Evolutionary conservation across 2,797 vertebrate species (phyloP).

Genomic region (Melanitta fusca): DNA sequence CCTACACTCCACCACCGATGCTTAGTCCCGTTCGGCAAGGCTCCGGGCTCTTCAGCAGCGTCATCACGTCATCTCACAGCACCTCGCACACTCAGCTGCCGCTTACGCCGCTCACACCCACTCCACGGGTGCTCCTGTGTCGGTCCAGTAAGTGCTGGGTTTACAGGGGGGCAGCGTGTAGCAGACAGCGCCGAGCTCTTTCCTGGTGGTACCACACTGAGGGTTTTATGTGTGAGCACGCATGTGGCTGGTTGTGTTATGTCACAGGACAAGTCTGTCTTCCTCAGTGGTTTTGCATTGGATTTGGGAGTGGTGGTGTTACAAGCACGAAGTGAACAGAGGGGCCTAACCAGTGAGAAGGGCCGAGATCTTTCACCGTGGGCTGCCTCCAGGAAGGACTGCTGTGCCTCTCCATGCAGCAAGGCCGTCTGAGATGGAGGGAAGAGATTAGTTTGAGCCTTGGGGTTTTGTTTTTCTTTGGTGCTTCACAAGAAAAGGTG

Average conservation of each 20-base stretch:
- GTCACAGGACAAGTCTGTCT: not conserved
- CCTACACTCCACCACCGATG: slow-evolving; percentile 92
- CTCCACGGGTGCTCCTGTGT: slow-evolving; percentile 80
- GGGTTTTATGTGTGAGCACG: not conserved
- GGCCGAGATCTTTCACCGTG: not conserved
- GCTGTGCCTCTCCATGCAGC: not conserved
- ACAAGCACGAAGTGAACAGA: not conserved
- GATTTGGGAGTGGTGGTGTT: not conserved
- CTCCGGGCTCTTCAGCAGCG: slow-evolving; percentile 88
- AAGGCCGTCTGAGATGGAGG: not conserved
- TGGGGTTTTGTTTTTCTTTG: not conserved
- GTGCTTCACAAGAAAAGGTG: not conserved
- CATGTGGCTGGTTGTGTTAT: not conserved
- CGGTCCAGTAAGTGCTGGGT: slow-evolving; percentile 80
- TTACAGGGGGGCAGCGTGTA: not conserved
- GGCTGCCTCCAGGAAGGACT: not conserved
- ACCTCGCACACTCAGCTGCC: slow-evolving; percentile 78
- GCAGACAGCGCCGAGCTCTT: not conserved
- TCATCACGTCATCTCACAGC: slow-evolving; percentile 74
- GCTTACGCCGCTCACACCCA: slow-evolving; percentile 81
- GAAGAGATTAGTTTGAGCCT: not conserved
- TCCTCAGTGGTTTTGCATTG: not conserved
- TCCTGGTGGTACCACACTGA: rapidly evolving
- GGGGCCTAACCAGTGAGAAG: not conserved
- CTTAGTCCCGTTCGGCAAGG: slow-evolving; percentile 89